Evolutionary conservation across 2,888 invertebrate genomes (phyloP).

Genomic region (Apotomis betuletana): DNA sequence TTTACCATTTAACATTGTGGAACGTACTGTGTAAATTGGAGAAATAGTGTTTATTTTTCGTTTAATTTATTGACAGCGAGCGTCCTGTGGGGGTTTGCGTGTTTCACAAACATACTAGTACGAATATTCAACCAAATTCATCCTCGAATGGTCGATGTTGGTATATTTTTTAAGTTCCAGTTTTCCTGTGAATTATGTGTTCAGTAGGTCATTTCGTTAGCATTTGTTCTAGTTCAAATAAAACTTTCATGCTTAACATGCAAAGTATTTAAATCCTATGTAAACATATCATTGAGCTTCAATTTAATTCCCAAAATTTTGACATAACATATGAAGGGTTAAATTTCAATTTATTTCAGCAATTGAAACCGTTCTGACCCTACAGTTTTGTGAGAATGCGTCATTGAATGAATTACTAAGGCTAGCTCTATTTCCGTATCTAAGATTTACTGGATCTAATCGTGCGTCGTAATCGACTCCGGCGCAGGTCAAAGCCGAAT

Average conservation of each 20-base stretch:
- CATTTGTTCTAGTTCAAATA: too few relatives aligned
- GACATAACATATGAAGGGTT: too few relatives aligned
- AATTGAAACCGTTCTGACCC: not conserved
- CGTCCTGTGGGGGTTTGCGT: not conserved
- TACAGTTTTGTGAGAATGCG: not conserved
- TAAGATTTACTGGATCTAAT: constrained; percentile 16
- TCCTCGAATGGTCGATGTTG: too few relatives aligned
- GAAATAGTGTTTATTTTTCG: not conserved
- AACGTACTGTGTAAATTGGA: not conserved
- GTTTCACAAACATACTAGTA: not conserved
- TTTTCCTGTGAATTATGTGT: too few relatives aligned
- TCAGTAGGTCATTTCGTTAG: too few relatives aligned
- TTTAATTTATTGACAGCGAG: not conserved
- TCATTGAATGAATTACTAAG: not conserved
- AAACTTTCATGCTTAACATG: too few relatives aligned
- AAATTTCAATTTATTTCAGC: not conserved
- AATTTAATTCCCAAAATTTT: too few relatives aligned
- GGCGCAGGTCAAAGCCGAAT: constrained; percentile 71
- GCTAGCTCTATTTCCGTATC: constrained; percentile 19
- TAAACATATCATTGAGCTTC: too few relatives aligned
- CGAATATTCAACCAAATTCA: too few relatives aligned
- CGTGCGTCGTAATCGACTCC: constrained; percentile 51
- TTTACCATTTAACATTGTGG: not conserved
- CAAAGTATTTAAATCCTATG: too few relatives aligned
- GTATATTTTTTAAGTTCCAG: too few relatives aligned